Base-by-base conservation (phyloP, 2,113 vertebrate species). In the Scomber scombrus region DNA sequence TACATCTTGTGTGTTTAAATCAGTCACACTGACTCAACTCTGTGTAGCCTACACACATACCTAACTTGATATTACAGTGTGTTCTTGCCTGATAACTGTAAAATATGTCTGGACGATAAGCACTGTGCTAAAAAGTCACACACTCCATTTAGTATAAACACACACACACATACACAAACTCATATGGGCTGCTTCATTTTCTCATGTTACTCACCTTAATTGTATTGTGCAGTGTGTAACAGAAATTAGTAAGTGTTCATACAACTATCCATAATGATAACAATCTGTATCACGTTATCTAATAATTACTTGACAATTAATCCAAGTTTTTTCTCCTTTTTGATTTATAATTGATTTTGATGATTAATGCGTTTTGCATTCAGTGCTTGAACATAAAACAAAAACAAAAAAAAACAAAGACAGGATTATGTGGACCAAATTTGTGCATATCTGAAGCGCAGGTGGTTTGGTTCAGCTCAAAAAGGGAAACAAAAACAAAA, bases 21-120 rank as follows among this genome's bases (percentile, higher is more conserved):
- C 14, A 56, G 40, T 73, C 40, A 29, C 4, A 54, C 26, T 55
- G 34, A 8, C 13, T 72, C 61, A 49, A 15, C 69, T 71, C 21
- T 9, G 63, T 50, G 67, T 81, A 88, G 77, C 76, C 83, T 21
- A 86, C 82, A 89, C 82, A 90, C 80, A 89, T 89, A 89, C 84
- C 78, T 81, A 10, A 68, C 73, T 75, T 65, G 54, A 74, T 76
- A 69, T 91, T 66, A 91, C 91, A 85, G n/a, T n/a, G 73, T 89
- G 92, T 93, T 92, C 90, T 84, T 81, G 56, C 23, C 72, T 79
- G 90, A 92, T 91, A 90, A 73, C 50, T 65, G 34, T 31, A 11
- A 89, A 82, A 85, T 83, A 63, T 85, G 91, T 92, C 88, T 92
- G 85, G 71, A 63, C 8, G 85, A 90, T 89, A 88, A 85, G 13